Evolutionary conservation across 2,888 invertebrate genomes (phyloP), one percentile per base, ranked within the genome.

Genomic region (Zeuzera pyrina): DNA sequence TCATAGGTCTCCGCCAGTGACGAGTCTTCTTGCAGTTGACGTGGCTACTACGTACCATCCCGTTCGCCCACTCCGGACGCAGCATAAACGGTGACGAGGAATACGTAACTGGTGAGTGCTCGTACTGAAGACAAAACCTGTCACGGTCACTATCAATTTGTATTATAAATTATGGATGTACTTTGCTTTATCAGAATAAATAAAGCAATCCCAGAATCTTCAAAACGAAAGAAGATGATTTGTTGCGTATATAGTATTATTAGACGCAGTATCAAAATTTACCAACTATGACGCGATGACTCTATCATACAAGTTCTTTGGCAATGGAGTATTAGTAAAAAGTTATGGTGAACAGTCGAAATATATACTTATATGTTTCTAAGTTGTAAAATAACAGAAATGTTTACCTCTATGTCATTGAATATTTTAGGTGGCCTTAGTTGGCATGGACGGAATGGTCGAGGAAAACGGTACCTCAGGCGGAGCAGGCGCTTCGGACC

Each of bases 61-160:
- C 89, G 88, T 89, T 92, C 92, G 90, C 91, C 93, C 93, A 93
- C 91, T 93, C 92, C 91, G 91, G 91, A 91, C 89, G 91, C 92
- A 90, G 91, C 91, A 91, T 91, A 92, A 88, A 90, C 90, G 90
- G 92, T 93, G 93, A 93, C 93, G 93, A 93, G 91, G 91, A 92
- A 92, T 92, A 92, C 93, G 93, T 93, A 93, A 93, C 92, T 89
- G 91, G 91, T 91, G 90, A 91, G 90, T 91, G 89, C 89, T 87
- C 72, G 70, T 69, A 67, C 56, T 57, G 78, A 78, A 81, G 81
- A 77, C 79, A 64, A 70, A 72, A 77, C 77, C 81, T 77, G 81
- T 83, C 81, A 81, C 70, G 74, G 70, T 69, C 73, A 64, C 64
- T 60, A 62, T n/a, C n/a, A 63, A 70, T 72, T 71, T 67, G 66